These are phyloP conservation scores for Psittacus erithacus DNA, from an alignment of 2,113 vertebrate species.

Conservation along the genomic window DNA sequence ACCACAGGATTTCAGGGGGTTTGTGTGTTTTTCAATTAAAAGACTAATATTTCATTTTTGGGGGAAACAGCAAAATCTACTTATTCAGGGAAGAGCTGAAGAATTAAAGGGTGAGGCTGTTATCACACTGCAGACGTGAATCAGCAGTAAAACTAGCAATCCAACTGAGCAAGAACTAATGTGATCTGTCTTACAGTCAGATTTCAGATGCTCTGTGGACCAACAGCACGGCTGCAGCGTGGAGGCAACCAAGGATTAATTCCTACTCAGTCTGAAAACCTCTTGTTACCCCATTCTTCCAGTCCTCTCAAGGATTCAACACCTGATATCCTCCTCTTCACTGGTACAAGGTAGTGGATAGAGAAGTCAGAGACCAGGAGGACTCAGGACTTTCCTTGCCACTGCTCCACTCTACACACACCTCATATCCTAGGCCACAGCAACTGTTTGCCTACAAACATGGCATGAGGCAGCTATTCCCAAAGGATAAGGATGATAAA, in stretches of 20 bases:
- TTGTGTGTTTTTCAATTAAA: constrained; percentile 26
- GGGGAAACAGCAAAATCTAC: background rate
- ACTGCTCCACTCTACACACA: background rate
- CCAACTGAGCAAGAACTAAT: accelerated
- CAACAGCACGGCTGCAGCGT: accelerated
- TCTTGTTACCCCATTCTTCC: background rate
- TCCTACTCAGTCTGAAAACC: background rate
- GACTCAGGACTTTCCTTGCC: too few species aligned
- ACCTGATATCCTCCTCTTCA: background rate
- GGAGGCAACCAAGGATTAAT: background rate
- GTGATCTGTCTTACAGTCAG: accelerated
- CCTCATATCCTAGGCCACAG: background rate
- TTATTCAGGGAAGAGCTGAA: background rate
- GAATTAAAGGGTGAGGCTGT: background rate
- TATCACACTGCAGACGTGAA: background rate
- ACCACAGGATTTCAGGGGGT: background rate
- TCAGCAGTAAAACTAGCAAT: background rate
- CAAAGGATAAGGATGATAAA: background rate
- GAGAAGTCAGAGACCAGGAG: background rate
- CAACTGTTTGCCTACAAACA: background rate
- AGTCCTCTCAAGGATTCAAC: background rate
- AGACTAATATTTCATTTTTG: background rate
- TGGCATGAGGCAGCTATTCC: background rate
- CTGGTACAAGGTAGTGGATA: accelerated
- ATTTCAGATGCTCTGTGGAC: background rate